Evolutionary conservation across 2,797 vertebrate genomes (phyloP), one percentile per base, ranked within the genome.

Genomic region (Alcedo quadribrachys): DNA sequence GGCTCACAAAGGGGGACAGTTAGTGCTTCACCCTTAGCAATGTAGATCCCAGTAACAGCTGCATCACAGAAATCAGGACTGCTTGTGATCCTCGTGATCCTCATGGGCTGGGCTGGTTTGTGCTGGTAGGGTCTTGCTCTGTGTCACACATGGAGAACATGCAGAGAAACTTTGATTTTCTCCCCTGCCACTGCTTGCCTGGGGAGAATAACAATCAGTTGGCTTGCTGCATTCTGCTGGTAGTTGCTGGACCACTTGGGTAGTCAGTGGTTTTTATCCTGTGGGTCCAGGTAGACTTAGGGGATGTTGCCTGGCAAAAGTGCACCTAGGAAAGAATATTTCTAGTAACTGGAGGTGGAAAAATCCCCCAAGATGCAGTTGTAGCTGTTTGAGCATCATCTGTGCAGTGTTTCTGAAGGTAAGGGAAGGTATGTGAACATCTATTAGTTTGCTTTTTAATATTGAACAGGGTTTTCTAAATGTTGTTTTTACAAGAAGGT

Each of bases 181-280:
- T 87, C 15, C 55, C 81, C n/a, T 88, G 24, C 33, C 45, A 19
- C 11, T 17, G 13, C 24, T 57, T 91, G 61, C 6, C 65, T 84
- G 32, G 17, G 28, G 35, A 13, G 12, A 21, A 11, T n/a, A 69
- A 62, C 33, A 77, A 53, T 6, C 18, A 45, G 15, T 35, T 86
- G 40, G 45, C 33, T 79, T 88, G 28, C 61, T 1, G 19, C 21
- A 1, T 81, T 81, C 87, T 67, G 15, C 25, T 81, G 9, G 40
- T 60, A 37, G 70, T 69, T 86, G 63, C 61, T 58, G 7, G 62
- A 28, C 67, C 63, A 32, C 18, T 88, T 93, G 2, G 65, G 24
- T 71, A 57, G 55, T 54, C 37, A 11, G 9, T 45, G 43, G 9
- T 85, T 83, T 92, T 92, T 70, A 37, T 94, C n/a, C 61, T 54